Evolutionary conservation across 2,113 vertebrate genomes (phyloP).

Genomic region (Apteryx owenii): DNA sequence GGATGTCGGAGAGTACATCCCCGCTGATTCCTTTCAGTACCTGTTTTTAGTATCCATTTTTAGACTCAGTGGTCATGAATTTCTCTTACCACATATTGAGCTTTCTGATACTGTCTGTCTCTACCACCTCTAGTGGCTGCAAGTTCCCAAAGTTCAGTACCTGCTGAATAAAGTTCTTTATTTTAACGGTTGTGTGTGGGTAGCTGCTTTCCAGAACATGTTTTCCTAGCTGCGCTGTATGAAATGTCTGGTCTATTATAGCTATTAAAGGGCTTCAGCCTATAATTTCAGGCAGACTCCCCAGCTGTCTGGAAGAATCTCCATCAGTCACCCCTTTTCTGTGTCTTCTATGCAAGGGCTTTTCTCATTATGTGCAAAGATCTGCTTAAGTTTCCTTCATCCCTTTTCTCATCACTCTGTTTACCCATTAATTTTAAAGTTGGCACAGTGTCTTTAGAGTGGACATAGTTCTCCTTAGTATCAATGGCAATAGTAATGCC

Average conservation of each 20-base stretch:
- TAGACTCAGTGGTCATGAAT: background rate
- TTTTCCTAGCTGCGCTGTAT: background rate
- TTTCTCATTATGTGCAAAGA: background rate
- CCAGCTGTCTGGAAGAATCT: background rate
- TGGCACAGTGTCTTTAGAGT: background rate
- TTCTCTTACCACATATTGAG: background rate
- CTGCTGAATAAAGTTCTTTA: background rate
- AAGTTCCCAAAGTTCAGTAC: background rate
- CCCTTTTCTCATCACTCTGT: background rate
- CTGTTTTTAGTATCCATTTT: background rate
- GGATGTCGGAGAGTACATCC: background rate
- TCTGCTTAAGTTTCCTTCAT: background rate
- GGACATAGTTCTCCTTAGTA: background rate
- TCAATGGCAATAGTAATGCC: background rate
- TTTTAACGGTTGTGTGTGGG: background rate
- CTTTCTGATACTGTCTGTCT: background rate
- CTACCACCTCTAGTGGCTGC: background rate
- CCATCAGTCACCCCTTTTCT: background rate
- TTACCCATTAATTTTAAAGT: background rate
- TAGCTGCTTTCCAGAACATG: background rate
- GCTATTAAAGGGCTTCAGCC: background rate
- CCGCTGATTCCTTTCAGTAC: background rate
- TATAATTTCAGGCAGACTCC: background rate
- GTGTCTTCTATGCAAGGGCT: background rate
- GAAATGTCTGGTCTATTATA: background rate